Conservation (phyloP, 2,888 invertebrate genomes). For the Cerceris rybyensis region DNA sequence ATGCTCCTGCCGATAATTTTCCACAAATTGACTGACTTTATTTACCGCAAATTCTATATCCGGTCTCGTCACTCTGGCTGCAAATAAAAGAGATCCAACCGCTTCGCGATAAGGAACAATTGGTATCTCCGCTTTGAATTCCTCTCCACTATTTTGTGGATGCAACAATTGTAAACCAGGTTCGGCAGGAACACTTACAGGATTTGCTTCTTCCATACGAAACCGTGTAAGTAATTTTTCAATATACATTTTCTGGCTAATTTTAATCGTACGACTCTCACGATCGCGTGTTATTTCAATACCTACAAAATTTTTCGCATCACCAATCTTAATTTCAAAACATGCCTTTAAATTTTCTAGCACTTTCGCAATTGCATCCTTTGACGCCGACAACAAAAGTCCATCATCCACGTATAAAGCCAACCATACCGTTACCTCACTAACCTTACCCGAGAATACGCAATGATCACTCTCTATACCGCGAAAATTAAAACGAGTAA, state of each 20-base stretch:
- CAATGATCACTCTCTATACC: conserved; percentile 12
- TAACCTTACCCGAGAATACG: conserved; percentile 10
- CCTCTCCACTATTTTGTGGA: neutral
- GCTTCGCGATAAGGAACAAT: conserved; percentile 25
- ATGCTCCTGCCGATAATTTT: neutral
- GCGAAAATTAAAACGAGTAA: conserved; percentile 7
- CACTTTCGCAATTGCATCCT: neutral
- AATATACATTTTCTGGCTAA: neutral
- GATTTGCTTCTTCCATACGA: conserved; percentile 8
- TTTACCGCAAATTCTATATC: conserved; percentile 32
- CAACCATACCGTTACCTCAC: neutral
- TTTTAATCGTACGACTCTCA: neutral
- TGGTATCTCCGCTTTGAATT: neutral
- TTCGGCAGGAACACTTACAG: conserved; percentile 11
- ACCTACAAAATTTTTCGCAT: conserved; percentile 5
- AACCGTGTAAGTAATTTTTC: conserved; percentile 1
- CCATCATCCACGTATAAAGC: conserved; percentile 28
- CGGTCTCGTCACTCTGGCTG: conserved; percentile 7
- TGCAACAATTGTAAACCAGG: neutral
- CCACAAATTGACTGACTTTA: conserved; percentile 11
- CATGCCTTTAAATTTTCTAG: neutral
- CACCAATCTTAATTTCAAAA: conserved; percentile 7
- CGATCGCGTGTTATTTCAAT: conserved; percentile 24
- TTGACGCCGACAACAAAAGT: neutral
- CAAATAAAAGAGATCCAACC: conserved; percentile 23